Evolutionary conservation across 2,888 invertebrate genomes (phyloP), one percentile per base, ranked within the genome.

Genomic region (Pristionchus entomophagus): DNA sequence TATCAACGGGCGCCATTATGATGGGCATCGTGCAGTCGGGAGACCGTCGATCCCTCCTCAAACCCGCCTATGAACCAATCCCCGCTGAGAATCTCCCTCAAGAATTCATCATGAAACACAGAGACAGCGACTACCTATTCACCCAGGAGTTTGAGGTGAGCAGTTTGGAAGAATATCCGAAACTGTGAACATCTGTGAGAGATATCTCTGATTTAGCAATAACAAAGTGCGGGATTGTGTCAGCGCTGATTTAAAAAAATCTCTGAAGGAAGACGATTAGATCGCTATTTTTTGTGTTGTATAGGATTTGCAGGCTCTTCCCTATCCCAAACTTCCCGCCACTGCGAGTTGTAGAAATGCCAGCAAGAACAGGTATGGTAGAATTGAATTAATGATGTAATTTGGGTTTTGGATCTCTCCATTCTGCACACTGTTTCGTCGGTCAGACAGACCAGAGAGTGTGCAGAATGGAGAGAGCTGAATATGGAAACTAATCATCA

Each of bases 71-170:
- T 29, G 88, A 87, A 8, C 90, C 93, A 6, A 90, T 93, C 78
- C 87, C 89, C 10, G 90, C 90, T 26, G 93, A 93, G 26, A 91
- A 92, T 73, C 88, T 93, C 49, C 89, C 92, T 5, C 84, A 88
- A 5, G 93, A 93, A 87, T 93, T 91, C 86, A 86, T 91, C 1
- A 87, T 91, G 29, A 86, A 92, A 19, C 93, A 93, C 87, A 29
- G 92, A 17, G 93, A 93, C 87, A 90, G 90, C 17, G 93, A 93
- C 86, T 93, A 92, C 85, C 87, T 93, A n/a, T 93, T 93, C 86
- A 86, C 89, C 14, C 89, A 91, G 53, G 93, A 93, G 84, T 93
- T 92, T 69, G 93, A 93, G 84, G 89, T 89, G 41, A 49, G 51
- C 32, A 35, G n/a, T 62, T 62, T 62, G 6, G 8, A 62, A 49